A percentile compares a stretch with the other conserved stretches of the same genome.
Conservation (phyloP, 2,888 invertebrate genomes). For the Malthinus seriepunctatus region DNA sequence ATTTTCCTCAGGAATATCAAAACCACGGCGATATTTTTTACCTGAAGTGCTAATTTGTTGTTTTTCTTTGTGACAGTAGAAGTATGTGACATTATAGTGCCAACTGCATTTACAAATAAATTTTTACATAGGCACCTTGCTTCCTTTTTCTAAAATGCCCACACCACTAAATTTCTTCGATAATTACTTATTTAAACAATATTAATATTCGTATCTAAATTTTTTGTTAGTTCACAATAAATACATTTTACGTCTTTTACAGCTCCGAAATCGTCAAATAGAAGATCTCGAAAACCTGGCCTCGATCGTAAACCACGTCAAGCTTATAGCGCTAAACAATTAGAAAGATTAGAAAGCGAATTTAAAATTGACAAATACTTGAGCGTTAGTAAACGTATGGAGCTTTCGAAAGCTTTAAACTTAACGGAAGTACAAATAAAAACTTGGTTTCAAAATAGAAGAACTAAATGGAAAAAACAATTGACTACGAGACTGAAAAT, state of each 20-base stretch:
- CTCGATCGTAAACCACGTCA: conserved; percentile 94
- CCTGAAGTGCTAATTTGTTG: too few relatives aligned
- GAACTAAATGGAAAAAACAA: conserved; percentile 98
- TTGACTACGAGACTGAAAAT: conserved; percentile 87
- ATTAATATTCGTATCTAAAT: too few relatives aligned
- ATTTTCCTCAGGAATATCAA: too few relatives aligned
- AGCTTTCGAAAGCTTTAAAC: conserved; percentile 84
- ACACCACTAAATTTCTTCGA: too few relatives aligned
- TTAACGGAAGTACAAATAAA: conserved; percentile 96
- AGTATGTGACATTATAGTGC: conserved; percentile 16
- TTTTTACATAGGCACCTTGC: too few relatives aligned
- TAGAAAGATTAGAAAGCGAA: conserved; percentile 89
- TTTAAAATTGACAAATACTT: conserved; percentile 96
- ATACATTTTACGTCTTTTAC: conserved; percentile 29
- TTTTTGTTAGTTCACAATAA: background rate
- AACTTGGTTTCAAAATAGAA: conserved; percentile 94
- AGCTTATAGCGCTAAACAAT: conserved; percentile 93
- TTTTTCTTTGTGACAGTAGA: background rate
- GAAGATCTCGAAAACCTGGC: conserved; percentile 83
- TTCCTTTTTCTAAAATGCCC: too few relatives aligned
- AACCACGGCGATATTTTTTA: too few relatives aligned
- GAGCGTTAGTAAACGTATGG: conserved; percentile 93
- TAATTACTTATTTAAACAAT: too few relatives aligned
- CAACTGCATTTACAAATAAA: background rate
- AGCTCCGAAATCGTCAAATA: conserved; percentile 80